Evolutionary conservation across 2,888 invertebrate genomes (phyloP).

Genomic region (Pristionchus arcanus): DNA sequence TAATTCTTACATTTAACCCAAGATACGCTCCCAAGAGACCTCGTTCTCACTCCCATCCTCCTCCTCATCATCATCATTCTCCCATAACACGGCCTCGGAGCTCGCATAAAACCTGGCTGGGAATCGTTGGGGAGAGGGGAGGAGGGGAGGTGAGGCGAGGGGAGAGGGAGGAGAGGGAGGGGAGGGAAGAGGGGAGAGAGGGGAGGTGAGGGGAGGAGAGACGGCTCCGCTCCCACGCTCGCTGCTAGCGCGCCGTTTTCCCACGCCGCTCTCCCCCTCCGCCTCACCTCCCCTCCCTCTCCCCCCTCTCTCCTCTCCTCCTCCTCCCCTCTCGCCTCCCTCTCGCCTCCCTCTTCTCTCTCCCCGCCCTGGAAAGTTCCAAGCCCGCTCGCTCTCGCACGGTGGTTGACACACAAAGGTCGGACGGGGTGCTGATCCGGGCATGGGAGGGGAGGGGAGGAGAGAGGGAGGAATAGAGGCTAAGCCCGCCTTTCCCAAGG

Average conservation of each 20-base stretch:
- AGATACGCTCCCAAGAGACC: not conserved
- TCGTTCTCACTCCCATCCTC: not conserved
- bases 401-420: not conserved
- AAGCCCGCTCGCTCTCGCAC: not conserved
- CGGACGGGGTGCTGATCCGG: not conserved
- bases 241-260: not conserved
- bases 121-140: not conserved
- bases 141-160: too few relatives aligned
- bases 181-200: not conserved
- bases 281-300: not conserved
- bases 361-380: not conserved
- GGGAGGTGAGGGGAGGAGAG: too few relatives aligned
- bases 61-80: constrained; percentile 2
- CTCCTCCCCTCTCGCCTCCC: not conserved
- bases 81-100: not conserved
- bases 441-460: not conserved
- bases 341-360: not conserved
- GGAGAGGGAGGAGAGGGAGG: not conserved
- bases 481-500: not conserved
- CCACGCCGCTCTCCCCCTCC: not conserved
- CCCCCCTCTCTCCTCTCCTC: not conserved
- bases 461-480: not conserved
- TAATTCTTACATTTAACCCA: not conserved
- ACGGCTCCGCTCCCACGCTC: not conserved
- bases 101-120: constrained; percentile 3